Percentiles rank a stretch among this genome's conserved stretches.
Evolutionary conservation across 2,113 vertebrate species (phyloP).

Genomic region (Chloropsis hardwickii): DNA sequence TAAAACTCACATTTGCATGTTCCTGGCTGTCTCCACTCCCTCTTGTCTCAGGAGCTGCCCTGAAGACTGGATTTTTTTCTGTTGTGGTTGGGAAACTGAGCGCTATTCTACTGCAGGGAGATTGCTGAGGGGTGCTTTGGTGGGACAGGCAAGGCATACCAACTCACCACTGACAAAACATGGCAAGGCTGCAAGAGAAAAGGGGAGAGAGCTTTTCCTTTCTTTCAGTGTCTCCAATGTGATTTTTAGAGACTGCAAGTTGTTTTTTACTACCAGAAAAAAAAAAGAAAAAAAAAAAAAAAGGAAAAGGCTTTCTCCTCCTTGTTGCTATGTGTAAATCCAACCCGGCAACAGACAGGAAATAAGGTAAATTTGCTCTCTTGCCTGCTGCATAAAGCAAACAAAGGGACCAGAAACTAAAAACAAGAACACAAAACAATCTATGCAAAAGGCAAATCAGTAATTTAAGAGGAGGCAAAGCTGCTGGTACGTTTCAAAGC

Average conservation of each 20-base stretch:
- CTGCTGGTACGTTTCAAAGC: background rate
- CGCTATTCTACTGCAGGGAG: background rate
- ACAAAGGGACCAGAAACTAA: background rate
- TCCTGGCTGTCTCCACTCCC: background rate
- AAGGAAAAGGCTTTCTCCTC: background rate
- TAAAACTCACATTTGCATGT: background rate
- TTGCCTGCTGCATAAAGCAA: background rate
- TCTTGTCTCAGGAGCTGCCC: background rate
- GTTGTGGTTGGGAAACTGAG: background rate
- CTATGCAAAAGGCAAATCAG: background rate
- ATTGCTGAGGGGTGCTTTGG: background rate
- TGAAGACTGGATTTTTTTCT: background rate
- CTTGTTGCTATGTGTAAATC: conserved; percentile 21
- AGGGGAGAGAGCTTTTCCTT: background rate
- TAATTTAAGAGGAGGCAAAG: background rate
- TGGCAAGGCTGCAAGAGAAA: background rate
- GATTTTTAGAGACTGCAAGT: background rate
- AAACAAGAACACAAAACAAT: background rate
- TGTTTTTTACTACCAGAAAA: background rate
- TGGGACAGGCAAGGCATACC: background rate
- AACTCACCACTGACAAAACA: background rate
- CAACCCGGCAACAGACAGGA: background rate
- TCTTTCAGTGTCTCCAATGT: background rate
- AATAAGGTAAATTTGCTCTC: background rate
- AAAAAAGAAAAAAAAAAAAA: background rate